Evolutionary conservation across 2,888 invertebrate genomes (phyloP).

Genomic region (Scaptomyza reducta): DNA sequence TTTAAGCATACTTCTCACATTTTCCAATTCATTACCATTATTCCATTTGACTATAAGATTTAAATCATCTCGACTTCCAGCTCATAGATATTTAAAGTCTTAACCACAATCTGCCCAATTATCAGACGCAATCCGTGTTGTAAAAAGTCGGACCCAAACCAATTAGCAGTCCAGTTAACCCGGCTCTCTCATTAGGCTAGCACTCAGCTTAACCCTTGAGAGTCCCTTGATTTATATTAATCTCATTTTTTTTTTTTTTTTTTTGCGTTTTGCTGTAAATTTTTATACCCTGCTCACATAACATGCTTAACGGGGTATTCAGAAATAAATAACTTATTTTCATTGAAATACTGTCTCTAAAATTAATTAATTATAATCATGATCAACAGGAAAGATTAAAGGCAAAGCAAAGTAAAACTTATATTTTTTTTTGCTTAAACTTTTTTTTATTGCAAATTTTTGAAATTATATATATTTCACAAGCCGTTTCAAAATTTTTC

Average conservation of each 20-base stretch:
- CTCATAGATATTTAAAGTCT: background rate
- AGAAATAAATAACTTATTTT: background rate
- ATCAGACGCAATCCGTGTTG: conserved; percentile 32
- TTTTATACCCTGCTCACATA: conserved; percentile 4
- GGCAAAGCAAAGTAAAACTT: too few species aligned
- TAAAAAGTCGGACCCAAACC: conserved; percentile 26
- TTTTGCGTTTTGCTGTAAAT: conserved; percentile 17
- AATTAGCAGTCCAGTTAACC: conserved; percentile 43
- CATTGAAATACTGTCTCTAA: too few species aligned
- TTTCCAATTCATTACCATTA: too few species aligned
- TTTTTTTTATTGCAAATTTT: too few species aligned
- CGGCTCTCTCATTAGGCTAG: conserved; percentile 40
- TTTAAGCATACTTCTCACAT: too few species aligned
- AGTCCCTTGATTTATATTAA: conserved; percentile 68
- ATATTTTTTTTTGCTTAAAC: too few species aligned
- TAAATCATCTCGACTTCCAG: too few species aligned
- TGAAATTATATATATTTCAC: background rate
- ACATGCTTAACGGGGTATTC: background rate
- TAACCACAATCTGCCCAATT: conserved; percentile 32
- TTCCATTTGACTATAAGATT: too few species aligned
- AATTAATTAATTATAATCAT: too few species aligned
- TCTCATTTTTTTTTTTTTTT: conserved; percentile 58
- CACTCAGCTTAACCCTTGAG: conserved; percentile 47
- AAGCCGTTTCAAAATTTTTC: background rate
- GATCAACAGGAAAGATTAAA: too few species aligned